Conservation (phyloP, 2,797 vertebrate species). For the Carcharodon carcharias region DNA sequence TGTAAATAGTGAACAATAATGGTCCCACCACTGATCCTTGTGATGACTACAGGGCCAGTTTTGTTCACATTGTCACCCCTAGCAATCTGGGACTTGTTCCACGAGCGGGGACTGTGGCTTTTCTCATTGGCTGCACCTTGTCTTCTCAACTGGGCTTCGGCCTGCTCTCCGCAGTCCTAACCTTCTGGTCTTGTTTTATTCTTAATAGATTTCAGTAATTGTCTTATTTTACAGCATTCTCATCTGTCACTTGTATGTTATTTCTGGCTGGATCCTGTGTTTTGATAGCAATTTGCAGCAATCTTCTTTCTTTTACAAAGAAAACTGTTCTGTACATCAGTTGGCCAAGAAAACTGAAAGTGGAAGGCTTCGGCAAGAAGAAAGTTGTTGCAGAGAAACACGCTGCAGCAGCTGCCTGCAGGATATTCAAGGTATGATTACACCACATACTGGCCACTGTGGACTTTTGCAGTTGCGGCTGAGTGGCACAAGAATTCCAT, state of each 20-base stretch:
- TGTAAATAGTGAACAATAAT: not conserved
- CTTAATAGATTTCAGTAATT: not conserved
- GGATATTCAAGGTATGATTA: slow-evolving; percentile 71
- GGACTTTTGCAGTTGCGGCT: not conserved
- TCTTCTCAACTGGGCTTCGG: not conserved
- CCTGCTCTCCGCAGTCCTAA: not conserved
- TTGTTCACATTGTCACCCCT: not conserved
- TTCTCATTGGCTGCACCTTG: not conserved
- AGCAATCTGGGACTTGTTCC: too few species aligned
- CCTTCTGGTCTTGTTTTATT: not conserved
- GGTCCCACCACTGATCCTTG: not conserved
- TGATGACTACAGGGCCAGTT: not conserved
- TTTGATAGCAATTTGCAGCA: not conserved
- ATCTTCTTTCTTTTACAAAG: slow-evolving; percentile 52
- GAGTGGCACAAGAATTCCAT: not conserved
- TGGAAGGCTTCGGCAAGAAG: slow-evolving; percentile 75
- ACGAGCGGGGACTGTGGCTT: not conserved
- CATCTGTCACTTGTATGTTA: not conserved
- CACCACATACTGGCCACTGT: not conserved
- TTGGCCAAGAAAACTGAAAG: slow-evolving; percentile 80
- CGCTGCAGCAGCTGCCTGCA: slow-evolving; percentile 83
- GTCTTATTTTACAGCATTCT: not conserved
- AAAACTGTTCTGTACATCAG: slow-evolving; percentile 77
- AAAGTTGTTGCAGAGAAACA: slow-evolving; percentile 77
- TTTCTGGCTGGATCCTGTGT: not conserved